Evolutionary conservation across 2,888 invertebrate genomes (phyloP).

Genomic region (Idaea biselata): DNA sequence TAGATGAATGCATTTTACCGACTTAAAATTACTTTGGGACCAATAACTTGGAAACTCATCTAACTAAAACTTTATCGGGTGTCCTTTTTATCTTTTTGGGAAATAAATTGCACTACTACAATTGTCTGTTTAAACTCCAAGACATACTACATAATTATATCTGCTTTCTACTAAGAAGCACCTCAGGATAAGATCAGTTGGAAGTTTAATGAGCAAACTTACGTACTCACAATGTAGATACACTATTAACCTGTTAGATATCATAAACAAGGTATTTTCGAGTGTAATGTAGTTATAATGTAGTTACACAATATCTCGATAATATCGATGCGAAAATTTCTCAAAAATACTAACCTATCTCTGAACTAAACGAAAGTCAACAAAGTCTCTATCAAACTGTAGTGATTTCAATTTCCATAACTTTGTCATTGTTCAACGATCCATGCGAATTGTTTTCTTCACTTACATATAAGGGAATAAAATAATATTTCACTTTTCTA

Average conservation of each 20-base stretch:
- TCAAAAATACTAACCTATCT: not conserved
- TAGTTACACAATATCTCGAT: no score
- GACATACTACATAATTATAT: no score
- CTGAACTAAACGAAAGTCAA: not conserved
- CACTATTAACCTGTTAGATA: not conserved
- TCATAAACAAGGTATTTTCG: no score
- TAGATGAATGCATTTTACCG: not conserved
- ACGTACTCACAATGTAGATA: not conserved
- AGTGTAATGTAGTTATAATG: no score
- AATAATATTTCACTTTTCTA: not conserved
- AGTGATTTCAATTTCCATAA: not conserved
- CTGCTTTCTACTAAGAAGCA: not conserved
- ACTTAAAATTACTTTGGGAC: not conserved
- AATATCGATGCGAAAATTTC: no score
- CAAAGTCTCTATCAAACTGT: not conserved
- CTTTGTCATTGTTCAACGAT: not conserved
- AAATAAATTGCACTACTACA: not conserved
- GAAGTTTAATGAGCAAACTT: not conserved
- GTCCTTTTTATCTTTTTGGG: not conserved
- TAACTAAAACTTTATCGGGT: not conserved
- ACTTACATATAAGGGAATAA: not conserved
- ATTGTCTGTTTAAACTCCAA: not conserved
- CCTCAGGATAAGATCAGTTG: not conserved
- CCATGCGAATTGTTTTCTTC: not conserved
- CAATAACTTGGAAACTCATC: not conserved